Conservation (phyloP, 2,113 vertebrate species). For the Dolichotis patagonum region DNA sequence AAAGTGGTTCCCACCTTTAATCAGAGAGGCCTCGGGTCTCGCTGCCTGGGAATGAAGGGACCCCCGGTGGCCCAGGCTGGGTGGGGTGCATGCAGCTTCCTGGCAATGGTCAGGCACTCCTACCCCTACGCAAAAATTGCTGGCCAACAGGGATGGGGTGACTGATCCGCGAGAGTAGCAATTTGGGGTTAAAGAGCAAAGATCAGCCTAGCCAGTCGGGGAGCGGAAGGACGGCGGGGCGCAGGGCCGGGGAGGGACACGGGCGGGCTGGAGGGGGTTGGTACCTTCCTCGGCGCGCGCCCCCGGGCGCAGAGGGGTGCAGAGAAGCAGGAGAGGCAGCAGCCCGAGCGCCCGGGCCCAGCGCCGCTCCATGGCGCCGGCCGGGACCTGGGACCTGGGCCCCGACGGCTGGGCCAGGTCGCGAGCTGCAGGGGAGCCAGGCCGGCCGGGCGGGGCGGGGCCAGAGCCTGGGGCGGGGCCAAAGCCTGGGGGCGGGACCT, state of each 20-base stretch:
- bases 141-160: background rate
- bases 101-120: background rate
- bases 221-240: background rate
- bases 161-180: slow-evolving; percentile 28
- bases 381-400: slow-evolving; percentile 76
- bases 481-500: slow-evolving; percentile 40
- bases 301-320: slow-evolving; percentile 66
- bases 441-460: slow-evolving; percentile 35
- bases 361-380: slow-evolving; percentile 80
- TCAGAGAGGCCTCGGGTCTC: background rate
- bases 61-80: background rate
- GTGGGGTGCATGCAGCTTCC: background rate
- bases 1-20: background rate
- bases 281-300: slow-evolving; percentile 79
- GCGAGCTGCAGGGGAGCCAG: background rate
- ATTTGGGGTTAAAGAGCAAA: slow-evolving; percentile 73
- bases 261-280: background rate
- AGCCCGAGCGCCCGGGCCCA: slow-evolving; percentile 76
- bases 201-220: slow-evolving; percentile 48
- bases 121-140: background rate
- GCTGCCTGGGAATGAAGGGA: background rate
- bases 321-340: slow-evolving; percentile 74
- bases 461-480: slow-evolving; percentile 44
- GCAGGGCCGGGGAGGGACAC: background rate
- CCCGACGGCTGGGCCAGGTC: slow-evolving; percentile 54